These are phyloP conservation scores for Peucedramus taeniatus DNA, from an alignment of 2,113 vertebrate species.

Conservation along the genomic window DNA sequence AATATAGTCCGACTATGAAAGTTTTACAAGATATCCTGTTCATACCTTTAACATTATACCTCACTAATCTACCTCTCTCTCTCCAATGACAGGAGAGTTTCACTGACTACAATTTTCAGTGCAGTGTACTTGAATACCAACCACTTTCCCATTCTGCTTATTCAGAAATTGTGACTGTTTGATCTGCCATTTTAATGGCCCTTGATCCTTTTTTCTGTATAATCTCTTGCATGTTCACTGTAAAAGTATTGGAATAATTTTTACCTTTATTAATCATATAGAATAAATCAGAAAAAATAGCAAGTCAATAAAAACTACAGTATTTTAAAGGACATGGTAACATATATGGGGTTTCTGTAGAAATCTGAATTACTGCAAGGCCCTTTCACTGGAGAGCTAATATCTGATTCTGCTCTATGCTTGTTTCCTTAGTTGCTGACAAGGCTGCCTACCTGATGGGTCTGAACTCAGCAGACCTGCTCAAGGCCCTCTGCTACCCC, in stretches of 20 bases:
- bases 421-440: conserved; percentile 23
- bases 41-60: not conserved
- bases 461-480: conserved; percentile 44
- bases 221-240: not conserved
- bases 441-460: conserved; percentile 60
- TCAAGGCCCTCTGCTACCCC: conserved; percentile 44
- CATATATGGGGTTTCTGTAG: not conserved
- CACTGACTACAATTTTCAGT: not conserved
- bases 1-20: not conserved
- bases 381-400: not conserved
- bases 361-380: not conserved
- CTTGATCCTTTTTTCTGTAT: not conserved
- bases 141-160: not conserved
- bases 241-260: not conserved
- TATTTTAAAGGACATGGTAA: not conserved
- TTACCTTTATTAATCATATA: not conserved
- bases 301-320: not conserved
- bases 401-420: not conserved
- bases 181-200: not conserved
- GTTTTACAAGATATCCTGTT: not conserved
- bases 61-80: not conserved
- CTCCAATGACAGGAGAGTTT: not conserved
- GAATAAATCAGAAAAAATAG: not conserved
- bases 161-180: not conserved
- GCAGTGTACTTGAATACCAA: not conserved